phyloP scores from a whole-genome alignment of 2,888 invertebrate species.

The Agrochola lychnidis region DNA sequence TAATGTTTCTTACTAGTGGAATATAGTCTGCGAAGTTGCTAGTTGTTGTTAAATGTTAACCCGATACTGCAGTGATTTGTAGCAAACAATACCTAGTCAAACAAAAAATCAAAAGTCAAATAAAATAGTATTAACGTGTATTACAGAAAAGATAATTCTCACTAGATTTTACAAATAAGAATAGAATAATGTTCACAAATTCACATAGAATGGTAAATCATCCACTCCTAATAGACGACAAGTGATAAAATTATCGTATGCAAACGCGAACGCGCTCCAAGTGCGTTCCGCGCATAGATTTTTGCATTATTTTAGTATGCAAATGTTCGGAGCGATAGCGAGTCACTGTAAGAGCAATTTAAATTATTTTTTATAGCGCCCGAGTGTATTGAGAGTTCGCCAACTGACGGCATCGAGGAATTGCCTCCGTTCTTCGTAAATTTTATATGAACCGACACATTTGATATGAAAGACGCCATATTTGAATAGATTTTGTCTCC shows the following conservation, averaged over 20 bases:
- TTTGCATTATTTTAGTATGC: conserved; percentile 91
- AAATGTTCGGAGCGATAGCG: conserved; percentile 88
- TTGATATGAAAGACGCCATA: conserved; percentile 69
- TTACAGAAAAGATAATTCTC: not conserved
- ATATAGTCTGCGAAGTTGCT: not conserved
- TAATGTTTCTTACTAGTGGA: not conserved
- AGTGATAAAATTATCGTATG: conserved; percentile 54
- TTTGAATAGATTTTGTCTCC: conserved; percentile 71
- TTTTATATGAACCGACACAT: conserved; percentile 83
- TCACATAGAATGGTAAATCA: not conserved
- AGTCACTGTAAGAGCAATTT: conserved; percentile 90
- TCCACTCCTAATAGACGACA: conserved; percentile 33
- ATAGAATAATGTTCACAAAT: not conserved
- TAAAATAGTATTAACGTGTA: not conserved
- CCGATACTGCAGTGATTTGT: not conserved
- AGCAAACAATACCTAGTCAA: not conserved
- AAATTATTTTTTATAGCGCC: conserved; percentile 91
- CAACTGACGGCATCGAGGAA: conserved; percentile 78
- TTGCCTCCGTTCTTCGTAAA: conserved; percentile 83
- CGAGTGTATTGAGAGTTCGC: conserved; percentile 89
- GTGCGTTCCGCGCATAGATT: conserved; percentile 88
- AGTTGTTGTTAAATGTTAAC: not conserved
- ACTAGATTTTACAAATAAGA: not conserved
- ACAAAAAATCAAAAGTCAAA: too few relatives aligned
- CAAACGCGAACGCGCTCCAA: conserved; percentile 77